A percentile compares a stretch with the other conserved stretches of the same genome.
Conservation (phyloP, 53 echinoderm and acorn worm species). For the Holothuria leucospilota region DNA sequence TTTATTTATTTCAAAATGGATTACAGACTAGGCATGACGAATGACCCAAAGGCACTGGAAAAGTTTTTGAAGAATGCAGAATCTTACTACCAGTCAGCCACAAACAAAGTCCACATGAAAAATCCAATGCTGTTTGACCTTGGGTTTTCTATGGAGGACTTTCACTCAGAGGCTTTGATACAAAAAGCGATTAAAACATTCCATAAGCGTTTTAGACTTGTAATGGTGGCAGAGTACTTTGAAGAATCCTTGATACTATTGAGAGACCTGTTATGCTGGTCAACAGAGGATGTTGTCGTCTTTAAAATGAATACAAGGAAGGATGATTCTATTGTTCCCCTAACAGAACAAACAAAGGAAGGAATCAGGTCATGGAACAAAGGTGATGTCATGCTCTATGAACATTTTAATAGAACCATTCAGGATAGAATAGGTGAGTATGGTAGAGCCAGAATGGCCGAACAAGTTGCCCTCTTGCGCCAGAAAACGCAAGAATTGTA, state of each 20-base stretch:
- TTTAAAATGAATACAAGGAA: constrained; percentile 89
- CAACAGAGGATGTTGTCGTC: constrained; percentile 80
- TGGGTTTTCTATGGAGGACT: constrained; percentile 74
- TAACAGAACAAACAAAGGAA: constrained; percentile 52
- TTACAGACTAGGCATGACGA: constrained; percentile 71
- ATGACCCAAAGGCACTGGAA: constrained; percentile 76
- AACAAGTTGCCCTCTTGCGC: constrained; percentile 67
- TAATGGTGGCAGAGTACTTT: constrained; percentile 98
- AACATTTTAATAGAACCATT: constrained; percentile 87
- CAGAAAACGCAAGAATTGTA: constrained; percentile 66
- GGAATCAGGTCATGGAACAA: constrained; percentile 86
- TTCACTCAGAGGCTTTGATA: constrained; percentile 60
- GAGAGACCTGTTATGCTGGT: constrained; percentile 87
- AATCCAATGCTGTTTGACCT: constrained; percentile 95
- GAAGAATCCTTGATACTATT: constrained; percentile 83
- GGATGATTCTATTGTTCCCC: constrained; percentile 66
- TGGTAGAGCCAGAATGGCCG: constrained; percentile 79
- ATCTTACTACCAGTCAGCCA: constrained; percentile 51
- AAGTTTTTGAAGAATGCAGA: constrained; percentile 75
- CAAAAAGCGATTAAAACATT: constrained; percentile 79
- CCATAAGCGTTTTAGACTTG: constrained; percentile 76
- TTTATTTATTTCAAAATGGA: constrained; percentile 98
- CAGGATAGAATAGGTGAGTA: constrained; percentile 75
- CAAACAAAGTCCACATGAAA: constrained; percentile 76
- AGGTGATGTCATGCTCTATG: constrained; percentile 85